Percentiles rank a stretch among this genome's conserved stretches.
These are phyloP conservation scores for Pangasius macronema DNA, from an alignment of 2,797 vertebrate species.

Conservation along the genomic window DNA sequence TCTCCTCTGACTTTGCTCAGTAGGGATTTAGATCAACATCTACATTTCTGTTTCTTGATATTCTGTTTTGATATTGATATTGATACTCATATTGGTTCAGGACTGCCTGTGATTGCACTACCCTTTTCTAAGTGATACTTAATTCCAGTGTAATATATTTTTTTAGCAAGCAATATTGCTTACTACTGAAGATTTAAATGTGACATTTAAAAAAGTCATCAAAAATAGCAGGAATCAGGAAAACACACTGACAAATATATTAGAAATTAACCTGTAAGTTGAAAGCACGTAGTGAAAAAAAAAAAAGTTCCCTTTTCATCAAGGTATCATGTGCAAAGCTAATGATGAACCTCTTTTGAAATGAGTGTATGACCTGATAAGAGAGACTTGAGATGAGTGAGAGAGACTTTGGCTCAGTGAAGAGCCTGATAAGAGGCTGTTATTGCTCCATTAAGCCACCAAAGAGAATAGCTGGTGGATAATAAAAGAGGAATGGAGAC, in stretches of 20 bases:
- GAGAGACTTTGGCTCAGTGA: conserved; percentile 14
- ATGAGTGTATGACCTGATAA: not conserved
- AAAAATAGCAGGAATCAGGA: not conserved
- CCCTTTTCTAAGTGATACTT: not conserved
- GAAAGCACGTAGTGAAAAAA: not conserved
- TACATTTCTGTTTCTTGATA: not conserved
- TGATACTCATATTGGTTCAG: not conserved
- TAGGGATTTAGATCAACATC: not conserved
- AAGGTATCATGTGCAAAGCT: not conserved
- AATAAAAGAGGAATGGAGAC: conserved; percentile 16
- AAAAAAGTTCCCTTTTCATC: not conserved
- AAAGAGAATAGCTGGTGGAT: conserved; percentile 29
- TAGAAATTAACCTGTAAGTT: not conserved
- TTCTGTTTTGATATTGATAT: too few relatives aligned
- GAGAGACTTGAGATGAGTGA: not conserved
- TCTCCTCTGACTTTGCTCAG: not conserved
- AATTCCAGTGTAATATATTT: not conserved
- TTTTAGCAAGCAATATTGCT: not conserved
- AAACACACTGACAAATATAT: not conserved
- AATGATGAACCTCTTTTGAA: not conserved
- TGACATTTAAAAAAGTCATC: not conserved
- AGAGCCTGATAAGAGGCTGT: conserved; percentile 24
- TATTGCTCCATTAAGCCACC: conserved; percentile 18
- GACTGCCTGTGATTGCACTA: not conserved
- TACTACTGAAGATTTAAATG: not conserved